Conservation (phyloP, 2,797 vertebrate species). For the Oreochromis mossambicus region DNA sequence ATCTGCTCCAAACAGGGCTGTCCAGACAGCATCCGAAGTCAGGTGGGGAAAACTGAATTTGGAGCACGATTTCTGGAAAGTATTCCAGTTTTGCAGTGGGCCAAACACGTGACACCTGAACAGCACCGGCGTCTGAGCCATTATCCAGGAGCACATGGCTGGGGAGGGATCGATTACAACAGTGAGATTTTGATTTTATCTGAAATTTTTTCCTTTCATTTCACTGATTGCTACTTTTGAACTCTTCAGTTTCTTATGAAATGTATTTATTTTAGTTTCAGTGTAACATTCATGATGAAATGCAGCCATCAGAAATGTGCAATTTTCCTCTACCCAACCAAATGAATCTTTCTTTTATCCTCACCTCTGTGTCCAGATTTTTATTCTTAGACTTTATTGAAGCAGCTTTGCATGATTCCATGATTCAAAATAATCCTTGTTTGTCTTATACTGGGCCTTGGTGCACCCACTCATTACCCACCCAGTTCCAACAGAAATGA, state of each 20-base stretch:
- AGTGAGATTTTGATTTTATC: slow-evolving; percentile 42
- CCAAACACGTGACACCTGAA: slow-evolving; percentile 42
- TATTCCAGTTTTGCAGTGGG: slow-evolving; percentile 78
- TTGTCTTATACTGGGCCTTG: accelerated
- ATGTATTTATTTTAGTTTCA: neutral
- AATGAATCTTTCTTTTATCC: accelerated
- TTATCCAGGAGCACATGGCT: slow-evolving; percentile 74
- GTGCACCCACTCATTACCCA: neutral
- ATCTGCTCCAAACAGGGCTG: slow-evolving; percentile 62
- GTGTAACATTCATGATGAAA: neutral
- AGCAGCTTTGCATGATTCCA: neutral
- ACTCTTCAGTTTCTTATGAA: neutral
- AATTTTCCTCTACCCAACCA: neutral
- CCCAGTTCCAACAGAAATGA: neutral
- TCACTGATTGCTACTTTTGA: neutral
- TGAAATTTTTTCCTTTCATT: neutral
- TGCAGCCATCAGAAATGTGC: accelerated
- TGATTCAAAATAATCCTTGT: neutral
- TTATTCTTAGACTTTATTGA: neutral
- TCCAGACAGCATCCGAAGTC: slow-evolving; percentile 27
- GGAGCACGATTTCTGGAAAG: slow-evolving; percentile 35
- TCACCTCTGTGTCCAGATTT: neutral
- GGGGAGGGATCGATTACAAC: slow-evolving; percentile 58
- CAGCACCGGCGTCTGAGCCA: slow-evolving; percentile 65
- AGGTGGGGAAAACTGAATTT: slow-evolving; percentile 32